Percentiles rank a stretch among this genome's conserved stretches.
Conservation (phyloP, 1,140 invertebrate genomes). For the Euura saliciscinereae region DNA sequence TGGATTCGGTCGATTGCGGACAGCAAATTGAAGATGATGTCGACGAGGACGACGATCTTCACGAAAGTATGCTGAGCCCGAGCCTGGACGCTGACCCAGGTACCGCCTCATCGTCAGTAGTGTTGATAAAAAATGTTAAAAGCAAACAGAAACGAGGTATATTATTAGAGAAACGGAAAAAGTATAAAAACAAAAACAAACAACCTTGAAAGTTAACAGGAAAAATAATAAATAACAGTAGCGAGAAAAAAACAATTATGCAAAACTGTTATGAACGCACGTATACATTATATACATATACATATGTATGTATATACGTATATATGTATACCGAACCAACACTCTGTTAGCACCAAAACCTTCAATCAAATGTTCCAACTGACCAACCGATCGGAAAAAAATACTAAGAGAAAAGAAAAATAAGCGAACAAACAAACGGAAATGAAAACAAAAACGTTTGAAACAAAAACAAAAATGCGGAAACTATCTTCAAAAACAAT, state of each 20-base stretch:
- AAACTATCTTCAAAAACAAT: constrained; percentile 1
- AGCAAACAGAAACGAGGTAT: not conserved
- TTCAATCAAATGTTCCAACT: constrained; percentile 26
- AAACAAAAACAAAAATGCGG: not conserved
- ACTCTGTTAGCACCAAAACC: constrained; percentile 12
- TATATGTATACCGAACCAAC: constrained; percentile 8
- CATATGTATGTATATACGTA: constrained; percentile 20
- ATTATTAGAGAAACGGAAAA: no score
- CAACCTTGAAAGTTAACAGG: not conserved
- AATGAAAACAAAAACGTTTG: no score
- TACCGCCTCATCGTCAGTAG: constrained; percentile 21
- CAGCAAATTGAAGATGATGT: constrained; percentile 14
- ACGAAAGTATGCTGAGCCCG: constrained; percentile 29
- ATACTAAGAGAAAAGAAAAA: constrained; percentile 9
- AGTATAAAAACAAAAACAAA: not conserved
- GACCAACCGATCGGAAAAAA: constrained; percentile 10
- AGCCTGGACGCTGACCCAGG: constrained; percentile 37
- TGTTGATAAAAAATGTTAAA: constrained; percentile 16
- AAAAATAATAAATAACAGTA: no score
- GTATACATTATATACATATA: constrained; percentile 14
- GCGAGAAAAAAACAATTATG: not conserved
- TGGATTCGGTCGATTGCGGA: not conserved
- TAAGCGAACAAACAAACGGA: not conserved
- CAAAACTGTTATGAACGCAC: not conserved
- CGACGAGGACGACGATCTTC: constrained; percentile 24